Percentiles rank a stretch among this genome's conserved stretches.
These are phyloP conservation scores for Epirrita christyi DNA, from an alignment of 2,888 invertebrate genomes.

Conservation along the genomic window DNA sequence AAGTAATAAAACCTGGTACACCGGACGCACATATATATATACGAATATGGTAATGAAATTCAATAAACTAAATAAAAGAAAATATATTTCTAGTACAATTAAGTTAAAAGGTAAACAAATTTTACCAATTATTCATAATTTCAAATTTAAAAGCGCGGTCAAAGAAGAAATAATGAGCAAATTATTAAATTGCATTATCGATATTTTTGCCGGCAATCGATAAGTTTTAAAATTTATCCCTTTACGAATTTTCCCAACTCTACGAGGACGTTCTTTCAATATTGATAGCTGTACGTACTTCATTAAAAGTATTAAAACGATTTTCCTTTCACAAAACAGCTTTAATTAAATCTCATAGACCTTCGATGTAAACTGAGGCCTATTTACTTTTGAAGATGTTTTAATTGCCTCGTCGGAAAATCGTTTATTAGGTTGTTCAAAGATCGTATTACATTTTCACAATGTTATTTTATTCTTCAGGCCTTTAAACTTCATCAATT, in stretches of 20 bases:
- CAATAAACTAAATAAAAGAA: no score
- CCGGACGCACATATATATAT: no score
- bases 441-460: background rate
- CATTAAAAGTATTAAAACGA: constrained; percentile 19
- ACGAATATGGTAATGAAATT: no score
- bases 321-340: constrained; percentile 8
- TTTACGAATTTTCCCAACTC: background rate
- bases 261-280: constrained; percentile 17
- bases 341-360: constrained; percentile 13
- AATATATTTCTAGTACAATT: no score
- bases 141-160: no score
- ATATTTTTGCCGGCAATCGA: background rate
- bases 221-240: background rate
- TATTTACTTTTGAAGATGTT: constrained; percentile 6
- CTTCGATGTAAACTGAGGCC: constrained; percentile 2
- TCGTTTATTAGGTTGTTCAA: background rate
- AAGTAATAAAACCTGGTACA: no score
- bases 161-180: no score
- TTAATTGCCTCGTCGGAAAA: constrained; percentile 1
- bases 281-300: constrained; percentile 13
- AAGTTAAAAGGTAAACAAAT: no score
- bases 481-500: no score
- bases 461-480: no score
- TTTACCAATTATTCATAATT: no score
- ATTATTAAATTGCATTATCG: no score